These are phyloP conservation scores for Novumbra hubbsi DNA, from an alignment of 2,797 vertebrate genomes.

Conservation along the genomic window DNA sequence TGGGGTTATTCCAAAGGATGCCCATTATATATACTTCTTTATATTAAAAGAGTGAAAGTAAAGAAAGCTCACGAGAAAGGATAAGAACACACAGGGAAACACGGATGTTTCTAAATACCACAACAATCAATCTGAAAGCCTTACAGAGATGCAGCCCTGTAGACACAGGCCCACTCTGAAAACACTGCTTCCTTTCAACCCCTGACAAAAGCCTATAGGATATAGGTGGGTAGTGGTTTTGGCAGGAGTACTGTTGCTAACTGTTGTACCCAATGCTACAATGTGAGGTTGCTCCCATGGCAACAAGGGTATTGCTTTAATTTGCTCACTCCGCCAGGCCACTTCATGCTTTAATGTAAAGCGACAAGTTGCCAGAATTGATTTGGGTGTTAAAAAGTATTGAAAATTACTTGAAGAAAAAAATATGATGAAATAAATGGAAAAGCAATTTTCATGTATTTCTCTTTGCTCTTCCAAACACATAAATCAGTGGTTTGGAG, in stretches of 20 bases:
- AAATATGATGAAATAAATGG: slow-evolving; percentile 38
- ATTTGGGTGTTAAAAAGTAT: slow-evolving; percentile 61
- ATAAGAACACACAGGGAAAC: slow-evolving; percentile 33
- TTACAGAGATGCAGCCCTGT: slow-evolving; percentile 36
- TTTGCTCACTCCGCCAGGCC: slow-evolving; percentile 58
- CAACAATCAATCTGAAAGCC: slow-evolving; percentile 23
- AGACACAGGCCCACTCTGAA: slow-evolving; percentile 41
- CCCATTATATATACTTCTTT: slow-evolving; percentile 45
- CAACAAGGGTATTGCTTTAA: slow-evolving; percentile 71
- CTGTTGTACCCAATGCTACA: slow-evolving; percentile 52
- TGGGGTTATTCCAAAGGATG: slow-evolving; percentile 47
- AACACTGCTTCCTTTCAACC: slow-evolving; percentile 42
- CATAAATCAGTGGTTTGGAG: slow-evolving; percentile 53
- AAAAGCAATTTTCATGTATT: slow-evolving; percentile 57
- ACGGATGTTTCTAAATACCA: slow-evolving; percentile 30
- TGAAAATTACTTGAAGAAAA: slow-evolving; percentile 48
- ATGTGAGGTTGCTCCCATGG: slow-evolving; percentile 72
- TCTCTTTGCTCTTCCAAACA: slow-evolving; percentile 30
- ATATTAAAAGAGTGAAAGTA: slow-evolving; percentile 31
- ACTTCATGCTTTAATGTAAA: slow-evolving; percentile 78
- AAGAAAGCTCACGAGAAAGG: slow-evolving; percentile 38
- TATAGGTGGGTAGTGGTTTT: slow-evolving; percentile 68
- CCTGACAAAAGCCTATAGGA: slow-evolving; percentile 51
- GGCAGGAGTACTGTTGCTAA: slow-evolving; percentile 52
- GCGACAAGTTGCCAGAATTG: slow-evolving; percentile 74